Evolutionary conservation across 2,888 invertebrate species (phyloP), one percentile per base, ranked within the genome.

Genomic region (Clostera curtula): DNA sequence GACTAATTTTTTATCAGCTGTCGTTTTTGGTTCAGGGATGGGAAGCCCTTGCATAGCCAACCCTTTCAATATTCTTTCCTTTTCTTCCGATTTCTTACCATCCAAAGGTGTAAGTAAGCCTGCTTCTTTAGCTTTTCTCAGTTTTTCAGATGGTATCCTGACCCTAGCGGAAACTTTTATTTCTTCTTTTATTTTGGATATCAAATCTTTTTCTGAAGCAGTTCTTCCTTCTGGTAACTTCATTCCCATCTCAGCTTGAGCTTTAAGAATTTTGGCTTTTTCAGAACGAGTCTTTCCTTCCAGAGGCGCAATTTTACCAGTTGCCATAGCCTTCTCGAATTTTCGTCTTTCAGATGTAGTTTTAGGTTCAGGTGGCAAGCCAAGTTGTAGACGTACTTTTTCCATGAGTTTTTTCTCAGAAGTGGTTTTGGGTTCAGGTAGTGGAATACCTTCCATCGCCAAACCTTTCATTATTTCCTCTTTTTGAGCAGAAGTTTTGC

Each of bases 1-100:
- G 3, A 57, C 29, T 0, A 61, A 3, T 12, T 50, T 43, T 4
- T 32, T 48, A 19, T 49, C 50, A 1, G 54, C 50, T 1, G 34
- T 12, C 10, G 51, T 45, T 23, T 41, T 44, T 5, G 38, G 40
- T 25, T 46, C 40, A 8, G 51, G 46, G 11, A 51, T 19, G 7
- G 49, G 44, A 5, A 50, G n/a, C 1, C 54, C 54, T 2, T 40
- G 31, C 10, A 18, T 27, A 1, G 43, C 45, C 11, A 19, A 10
- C 5, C 10, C 19, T 19, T 6, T 19, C 3, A 19, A 3, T 5
- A 19, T 19, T 2, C 7, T 19, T 19, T 19, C 19, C 6, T 19
- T 19, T 19, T 19, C 5, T 19, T 4, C 10, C 4, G 5, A 11
- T 11, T 45, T 20, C 34, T 46, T 47, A 6, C 35, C 36, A 20